Conservation (phyloP, 2,888 invertebrate species). For the Orthosia incerta region DNA sequence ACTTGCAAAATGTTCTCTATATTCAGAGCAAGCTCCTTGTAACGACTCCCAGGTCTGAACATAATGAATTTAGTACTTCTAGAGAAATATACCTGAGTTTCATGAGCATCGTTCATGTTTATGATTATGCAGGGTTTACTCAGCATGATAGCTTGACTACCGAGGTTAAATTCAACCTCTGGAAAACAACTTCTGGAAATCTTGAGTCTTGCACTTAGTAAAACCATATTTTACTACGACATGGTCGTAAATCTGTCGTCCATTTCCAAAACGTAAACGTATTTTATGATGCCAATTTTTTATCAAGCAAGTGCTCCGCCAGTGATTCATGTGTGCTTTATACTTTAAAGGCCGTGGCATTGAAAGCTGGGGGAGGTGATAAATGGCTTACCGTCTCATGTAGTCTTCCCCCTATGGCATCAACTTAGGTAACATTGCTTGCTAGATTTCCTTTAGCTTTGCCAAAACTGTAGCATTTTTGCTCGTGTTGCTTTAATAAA, state of each 20-base stretch:
- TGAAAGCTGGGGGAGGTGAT: constrained; percentile 44
- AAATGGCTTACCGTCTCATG: constrained; percentile 37
- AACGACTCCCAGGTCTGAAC: constrained; percentile 32
- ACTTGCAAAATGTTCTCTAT: constrained; percentile 50
- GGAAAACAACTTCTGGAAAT: not conserved
- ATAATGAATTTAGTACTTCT: constrained; percentile 56
- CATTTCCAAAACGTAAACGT: not conserved
- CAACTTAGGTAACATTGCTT: constrained; percentile 8
- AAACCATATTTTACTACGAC: not conserved
- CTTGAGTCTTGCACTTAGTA: not conserved
- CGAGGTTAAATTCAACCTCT: not conserved
- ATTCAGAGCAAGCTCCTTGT: constrained; percentile 37
- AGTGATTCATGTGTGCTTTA: constrained; percentile 48
- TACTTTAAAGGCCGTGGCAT: constrained; percentile 38
- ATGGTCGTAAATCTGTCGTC: not conserved
- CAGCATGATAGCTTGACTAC: not conserved
- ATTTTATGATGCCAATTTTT: constrained; percentile 25
- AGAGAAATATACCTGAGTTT: constrained; percentile 26
- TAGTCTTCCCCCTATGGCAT: constrained; percentile 14
- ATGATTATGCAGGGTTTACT: constrained; percentile 13
- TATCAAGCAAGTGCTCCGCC: constrained; percentile 5
- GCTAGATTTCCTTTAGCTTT: not conserved
- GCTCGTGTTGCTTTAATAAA: constrained; percentile 1
- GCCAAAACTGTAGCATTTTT: constrained; percentile 5
- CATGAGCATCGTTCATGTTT: constrained; percentile 18